Base-by-base conservation (phyloP, 2,888 invertebrate species). In the Seladonia tumulorum region DNA sequence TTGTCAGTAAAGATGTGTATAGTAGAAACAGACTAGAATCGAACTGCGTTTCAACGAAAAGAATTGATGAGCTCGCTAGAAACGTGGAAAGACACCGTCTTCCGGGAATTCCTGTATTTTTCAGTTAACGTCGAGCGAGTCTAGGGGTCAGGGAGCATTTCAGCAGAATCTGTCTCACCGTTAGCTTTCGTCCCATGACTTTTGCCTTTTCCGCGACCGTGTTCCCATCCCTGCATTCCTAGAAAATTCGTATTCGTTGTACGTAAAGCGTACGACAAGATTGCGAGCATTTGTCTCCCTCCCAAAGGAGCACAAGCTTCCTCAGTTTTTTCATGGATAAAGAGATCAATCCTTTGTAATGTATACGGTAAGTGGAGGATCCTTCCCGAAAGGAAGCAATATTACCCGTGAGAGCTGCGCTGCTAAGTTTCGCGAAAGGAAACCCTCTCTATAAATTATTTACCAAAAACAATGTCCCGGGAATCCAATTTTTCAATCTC, bases 281-380 rank as follows among this genome's bases (percentile, higher is more conserved):
- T 88, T 82, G 79, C 82, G 29, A 60, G 81, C 81, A 90, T 90
- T 90, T 84, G 88, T 89, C 85, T 87, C 66, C 76, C 45, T 49
- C 42, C 66, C 25, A 39, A 75, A 71, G 81, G 45, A 68, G 60
- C 73, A 53, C 25, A 74, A 47, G 35, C 70, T 72, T 74, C 57
- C 83, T 75, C 81, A 70, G 79, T 75, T 79, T 74, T 77, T 71
- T 45, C 66, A 7, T 72, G 60, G 82, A 82, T 73, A 82, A 72
- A 29, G 71, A 72, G 70, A 86, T 66, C 63, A 42, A 42, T 60
- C 76, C 71, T 74, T 74, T 81, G 83, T 83, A 86, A 86, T 71
- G 76, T 73, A 79, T 79, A 71, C 79, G 81, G 49, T 39, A 42
- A 25, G 42, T 71, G 42, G 47, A 35, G 22, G 76, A 83, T 79